Conservation (phyloP, 2,888 invertebrate genomes). For the Cenopis cana region DNA sequence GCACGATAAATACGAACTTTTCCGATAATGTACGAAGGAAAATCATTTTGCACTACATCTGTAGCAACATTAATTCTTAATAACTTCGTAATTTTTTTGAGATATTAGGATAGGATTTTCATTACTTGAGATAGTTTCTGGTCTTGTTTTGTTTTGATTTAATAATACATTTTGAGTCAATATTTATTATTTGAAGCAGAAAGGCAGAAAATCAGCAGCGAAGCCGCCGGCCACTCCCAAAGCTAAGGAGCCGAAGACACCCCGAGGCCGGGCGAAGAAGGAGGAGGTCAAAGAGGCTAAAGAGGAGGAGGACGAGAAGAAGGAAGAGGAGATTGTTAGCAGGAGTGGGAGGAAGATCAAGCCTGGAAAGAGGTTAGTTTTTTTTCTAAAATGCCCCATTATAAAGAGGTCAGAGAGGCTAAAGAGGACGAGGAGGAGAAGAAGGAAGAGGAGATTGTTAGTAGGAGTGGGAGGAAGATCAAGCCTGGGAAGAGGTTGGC, state of each 20-base stretch:
- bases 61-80: no score
- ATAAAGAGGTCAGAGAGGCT: no score
- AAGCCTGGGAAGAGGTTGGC: constrained; percentile 85
- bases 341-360: constrained; percentile 91
- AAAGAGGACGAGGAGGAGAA: no score
- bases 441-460: constrained; percentile 83
- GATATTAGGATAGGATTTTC: no score
- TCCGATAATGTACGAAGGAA: no score
- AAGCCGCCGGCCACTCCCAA: constrained; percentile 56
- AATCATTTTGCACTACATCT: no score
- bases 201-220: constrained; percentile 60
- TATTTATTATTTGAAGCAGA: constrained; percentile 50
- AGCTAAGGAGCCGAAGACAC: constrained; percentile 71
- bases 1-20: no score
- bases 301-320: constrained; percentile 61
- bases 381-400: no score
- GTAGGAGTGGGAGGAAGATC: constrained; percentile 90
- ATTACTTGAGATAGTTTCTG: no score
- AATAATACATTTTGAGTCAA: not conserved
- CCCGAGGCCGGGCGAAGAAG: constrained; percentile 69
- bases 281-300: constrained; percentile 61
- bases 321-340: constrained; percentile 77
- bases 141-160: no score
- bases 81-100: no score
- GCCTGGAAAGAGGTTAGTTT: constrained; percentile 82